Percentiles rank a stretch among this genome's conserved stretches.
These are phyloP conservation scores for Chloroceryle inda DNA, from an alignment of 2,797 vertebrate species.

Conservation along the genomic window DNA sequence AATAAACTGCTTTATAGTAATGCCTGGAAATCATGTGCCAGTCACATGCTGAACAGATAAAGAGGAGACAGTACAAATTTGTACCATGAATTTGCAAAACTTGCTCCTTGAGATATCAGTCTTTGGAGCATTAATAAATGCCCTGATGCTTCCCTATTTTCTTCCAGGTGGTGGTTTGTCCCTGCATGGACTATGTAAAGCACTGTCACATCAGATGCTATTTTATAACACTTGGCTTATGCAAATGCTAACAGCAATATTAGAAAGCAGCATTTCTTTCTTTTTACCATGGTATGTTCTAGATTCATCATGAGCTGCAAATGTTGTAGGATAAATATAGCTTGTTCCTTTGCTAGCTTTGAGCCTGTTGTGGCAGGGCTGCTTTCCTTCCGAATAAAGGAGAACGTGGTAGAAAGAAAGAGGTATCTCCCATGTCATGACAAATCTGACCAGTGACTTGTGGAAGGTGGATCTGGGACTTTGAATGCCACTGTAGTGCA, in stretches of 20 bases:
- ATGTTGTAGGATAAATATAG: background rate
- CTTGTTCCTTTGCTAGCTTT: background rate
- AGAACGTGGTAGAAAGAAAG: background rate
- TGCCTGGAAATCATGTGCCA: background rate
- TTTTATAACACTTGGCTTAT: background rate
- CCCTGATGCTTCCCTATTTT: background rate
- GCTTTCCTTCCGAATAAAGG: background rate
- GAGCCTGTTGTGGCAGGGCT: background rate
- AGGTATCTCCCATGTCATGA: fast-evolving
- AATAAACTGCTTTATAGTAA: background rate
- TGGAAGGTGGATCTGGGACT: background rate
- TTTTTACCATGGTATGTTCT: background rate
- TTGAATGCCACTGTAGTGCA: fast-evolving
- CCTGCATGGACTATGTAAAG: background rate
- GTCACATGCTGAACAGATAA: background rate
- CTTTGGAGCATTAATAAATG: background rate
- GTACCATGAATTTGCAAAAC: background rate
- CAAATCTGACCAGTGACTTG: background rate
- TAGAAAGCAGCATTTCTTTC: background rate
- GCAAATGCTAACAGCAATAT: background rate
- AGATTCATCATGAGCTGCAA: background rate
- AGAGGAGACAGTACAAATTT: background rate
- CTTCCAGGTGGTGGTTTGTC: background rate
- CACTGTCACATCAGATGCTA: background rate
- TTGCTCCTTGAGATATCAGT: background rate